Evolutionary conservation across 2,797 vertebrate genomes (phyloP).

Genomic region (Cossypha polioptera): DNA sequence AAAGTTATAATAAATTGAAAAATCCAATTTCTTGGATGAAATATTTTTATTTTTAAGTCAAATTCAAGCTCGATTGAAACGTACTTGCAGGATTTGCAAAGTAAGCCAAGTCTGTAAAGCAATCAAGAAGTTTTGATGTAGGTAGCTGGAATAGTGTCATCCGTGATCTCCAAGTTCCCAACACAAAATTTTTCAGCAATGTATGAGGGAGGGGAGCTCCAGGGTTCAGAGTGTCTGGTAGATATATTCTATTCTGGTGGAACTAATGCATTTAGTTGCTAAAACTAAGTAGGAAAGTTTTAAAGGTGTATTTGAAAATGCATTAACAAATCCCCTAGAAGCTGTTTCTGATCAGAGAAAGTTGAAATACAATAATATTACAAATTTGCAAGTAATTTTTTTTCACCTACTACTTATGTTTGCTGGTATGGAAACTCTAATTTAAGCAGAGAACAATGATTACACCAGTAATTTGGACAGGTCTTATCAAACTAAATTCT

Average conservation of each 20-base stretch:
- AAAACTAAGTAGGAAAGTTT: not conserved
- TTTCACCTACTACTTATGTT: not conserved
- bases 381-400: not conserved
- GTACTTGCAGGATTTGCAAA: conserved; percentile 49
- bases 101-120: conserved; percentile 55
- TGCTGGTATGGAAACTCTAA: not conserved
- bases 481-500: not conserved
- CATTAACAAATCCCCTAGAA: not conserved
- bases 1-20: conserved; percentile 53
- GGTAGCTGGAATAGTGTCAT: not conserved
- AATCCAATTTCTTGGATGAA: conserved; percentile 70
- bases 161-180: not conserved
- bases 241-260: not conserved
- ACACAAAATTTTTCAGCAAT: not conserved
- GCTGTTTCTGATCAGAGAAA: not conserved
- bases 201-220: not conserved
- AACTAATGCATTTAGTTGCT: not conserved
- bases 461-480: not conserved
- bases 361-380: not conserved
- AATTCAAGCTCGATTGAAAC: conserved; percentile 61
- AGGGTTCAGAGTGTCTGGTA: not conserved
- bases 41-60: conserved; percentile 67
- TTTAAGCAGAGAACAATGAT: not conserved
- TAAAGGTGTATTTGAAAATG: not conserved
- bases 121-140: conserved; percentile 29